phyloP scores from a whole-genome alignment of 2,888 invertebrate species.

The Pocota personata region DNA sequence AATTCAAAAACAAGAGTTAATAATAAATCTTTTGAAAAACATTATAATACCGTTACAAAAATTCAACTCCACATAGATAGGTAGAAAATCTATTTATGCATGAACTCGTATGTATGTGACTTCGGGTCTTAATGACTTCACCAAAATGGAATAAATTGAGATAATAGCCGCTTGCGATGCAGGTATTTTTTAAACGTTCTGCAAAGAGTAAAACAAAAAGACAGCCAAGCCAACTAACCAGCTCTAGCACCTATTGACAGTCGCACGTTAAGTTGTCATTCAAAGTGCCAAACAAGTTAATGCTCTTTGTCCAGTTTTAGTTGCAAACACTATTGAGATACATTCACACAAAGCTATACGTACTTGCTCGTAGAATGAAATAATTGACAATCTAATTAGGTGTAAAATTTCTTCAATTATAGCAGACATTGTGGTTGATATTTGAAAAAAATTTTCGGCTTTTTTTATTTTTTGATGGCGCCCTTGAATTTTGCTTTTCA shows the following conservation, averaged over 20 bases:
- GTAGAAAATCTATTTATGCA: not conserved
- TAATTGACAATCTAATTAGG: conserved; percentile 36
- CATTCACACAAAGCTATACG: not conserved
- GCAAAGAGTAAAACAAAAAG: not conserved
- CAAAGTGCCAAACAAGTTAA: conserved; percentile 48
- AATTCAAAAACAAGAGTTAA: conserved; percentile 7
- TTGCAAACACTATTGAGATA: conserved; percentile 26
- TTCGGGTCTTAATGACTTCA: conserved; percentile 18
- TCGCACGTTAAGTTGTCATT: conserved; percentile 33
- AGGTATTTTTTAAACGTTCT: conserved; percentile 20
- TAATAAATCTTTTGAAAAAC: not conserved
- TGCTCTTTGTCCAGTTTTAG: conserved; percentile 37
- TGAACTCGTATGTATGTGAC: not conserved
- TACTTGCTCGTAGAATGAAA: not conserved
- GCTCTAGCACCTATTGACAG: conserved; percentile 28
- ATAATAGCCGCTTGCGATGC: conserved; percentile 4
- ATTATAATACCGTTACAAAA: not conserved
- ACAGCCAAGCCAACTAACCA: not conserved
- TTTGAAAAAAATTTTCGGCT: too few species aligned
- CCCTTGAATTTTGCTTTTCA: conserved; percentile 30
- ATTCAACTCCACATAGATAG: not conserved
- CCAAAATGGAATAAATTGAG: conserved; percentile 42
- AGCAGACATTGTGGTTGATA: conserved; percentile 5
- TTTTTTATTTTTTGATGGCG: not conserved
- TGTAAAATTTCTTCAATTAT: conserved; percentile 55